Evolutionary conservation across 2,888 invertebrate genomes (phyloP).

Genomic region (Pachliopta kotzebuea): DNA sequence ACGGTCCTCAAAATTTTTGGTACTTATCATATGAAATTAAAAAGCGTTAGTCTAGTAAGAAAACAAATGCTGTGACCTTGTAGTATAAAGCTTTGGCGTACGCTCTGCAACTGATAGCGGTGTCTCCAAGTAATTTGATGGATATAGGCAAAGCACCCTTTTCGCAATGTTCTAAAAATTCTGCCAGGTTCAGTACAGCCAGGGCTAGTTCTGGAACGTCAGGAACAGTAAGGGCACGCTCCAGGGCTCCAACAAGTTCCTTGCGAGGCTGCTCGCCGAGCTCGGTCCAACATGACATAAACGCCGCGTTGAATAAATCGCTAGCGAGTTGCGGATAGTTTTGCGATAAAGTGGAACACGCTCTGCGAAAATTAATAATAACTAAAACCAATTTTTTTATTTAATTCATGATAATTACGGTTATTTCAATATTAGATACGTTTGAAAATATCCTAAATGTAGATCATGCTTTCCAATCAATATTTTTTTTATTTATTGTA

Average conservation of each 20-base stretch:
- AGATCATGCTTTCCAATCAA: too few species aligned
- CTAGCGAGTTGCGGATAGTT: conserved; percentile 95
- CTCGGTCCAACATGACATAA: conserved; percentile 99
- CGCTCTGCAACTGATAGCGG: conserved; percentile 95
- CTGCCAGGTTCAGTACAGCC: conserved; percentile 96
- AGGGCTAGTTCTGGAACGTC: conserved; percentile 97
- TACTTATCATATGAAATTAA: too few species aligned
- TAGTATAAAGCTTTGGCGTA: conserved; percentile 84
- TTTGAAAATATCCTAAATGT: too few species aligned
- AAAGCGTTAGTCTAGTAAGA: too few species aligned
- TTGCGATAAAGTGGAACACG: conserved; percentile 95
- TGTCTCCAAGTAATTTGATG: conserved; percentile 91
- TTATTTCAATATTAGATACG: too few species aligned
- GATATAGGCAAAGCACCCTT: conserved; percentile 96
- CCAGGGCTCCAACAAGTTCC: conserved; percentile 91
- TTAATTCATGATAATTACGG: too few species aligned
- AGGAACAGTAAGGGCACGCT: conserved; percentile 93
- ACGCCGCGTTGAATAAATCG: conserved; percentile 98
- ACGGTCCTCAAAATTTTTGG: too few species aligned
- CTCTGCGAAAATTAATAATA: conserved; percentile 69
- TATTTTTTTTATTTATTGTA: too few species aligned
- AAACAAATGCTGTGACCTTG: conserved; percentile 55
- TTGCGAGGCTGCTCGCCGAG: conserved; percentile 89
- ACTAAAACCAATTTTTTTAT: neutral
- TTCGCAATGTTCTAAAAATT: conserved; percentile 99